Evolutionary conservation across 2,113 vertebrate species (phyloP), one percentile per base, ranked within the genome.

Genomic region (Eulemur rufifrons): DNA sequence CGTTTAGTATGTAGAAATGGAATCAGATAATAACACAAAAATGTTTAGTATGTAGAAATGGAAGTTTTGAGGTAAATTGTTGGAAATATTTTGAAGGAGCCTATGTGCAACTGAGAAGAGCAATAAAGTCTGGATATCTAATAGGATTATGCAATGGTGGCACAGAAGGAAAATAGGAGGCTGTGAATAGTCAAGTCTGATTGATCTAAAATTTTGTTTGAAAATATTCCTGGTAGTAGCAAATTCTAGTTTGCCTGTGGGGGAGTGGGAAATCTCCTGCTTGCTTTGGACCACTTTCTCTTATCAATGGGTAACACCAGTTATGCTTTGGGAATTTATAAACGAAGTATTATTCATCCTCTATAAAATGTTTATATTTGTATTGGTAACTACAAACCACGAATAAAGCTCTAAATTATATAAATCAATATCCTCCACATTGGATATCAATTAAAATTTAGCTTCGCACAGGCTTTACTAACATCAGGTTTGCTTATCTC

Each of bases 391-490:
- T 50, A 54, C 6, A 86, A 91, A 17, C n/a, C 68, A 47, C 69
- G 23, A 66, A 85, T 6, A 89, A 34, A 77, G 7, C 34, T 89
- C 42, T 83, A 68, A 61, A 20, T 86, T 91, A 71, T 4, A 77
- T 45, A 87, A 74, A 76, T 76, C 56, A 52, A 27, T 25, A 89
- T 68, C 21, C 12, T 85, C 8, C 27, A 21, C 50, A 86, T 8
- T 85, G 71, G 8, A 80, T 85, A 87, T 52, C 20, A 80, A 97
- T 78, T 94, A 84, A 45, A 59, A 52, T 68, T 89, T 54, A 80
- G 39, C 11, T 82, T 91, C n/a, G 56, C 10, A 34, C 29, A 54
- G 47, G 8, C 4, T 78, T 94, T 86, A 68, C 50, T 89, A 56
- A 47, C 47, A 78, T 77, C 15, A 54, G 42, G 27, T 69, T 71